Evolutionary conservation across 2,888 invertebrate genomes (phyloP), one percentile per base, ranked within the genome.

Genomic region (Hyles lineata): DNA sequence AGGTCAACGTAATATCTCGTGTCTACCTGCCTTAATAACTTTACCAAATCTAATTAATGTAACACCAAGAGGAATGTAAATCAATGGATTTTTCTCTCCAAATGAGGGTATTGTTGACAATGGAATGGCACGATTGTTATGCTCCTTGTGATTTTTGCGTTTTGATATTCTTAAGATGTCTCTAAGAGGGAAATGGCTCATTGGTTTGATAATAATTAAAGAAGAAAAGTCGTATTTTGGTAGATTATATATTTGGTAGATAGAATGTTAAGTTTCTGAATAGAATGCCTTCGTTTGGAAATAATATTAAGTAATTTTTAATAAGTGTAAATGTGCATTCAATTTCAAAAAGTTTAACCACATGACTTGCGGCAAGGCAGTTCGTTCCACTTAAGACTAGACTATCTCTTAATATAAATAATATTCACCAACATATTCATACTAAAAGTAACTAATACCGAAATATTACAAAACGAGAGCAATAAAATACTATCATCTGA

Each of bases 401-500:
- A 43, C 43, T 43, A 43, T 11, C 43, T 1, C 11, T 43, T 43
- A 43, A 43, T 43, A 6, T 32, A 6, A 43, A 11, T 11, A 43
- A 43, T 43, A 43, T 43, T 43, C 43, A 9, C 43, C 0, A 43
- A 15, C 3, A 43, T 2, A 3, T 43, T 35, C 19, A 15, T n/a
- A n/a, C 19, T 4, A 52, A 19, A 52, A 50, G 50, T 50, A 50
- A 52, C 52, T 3, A 7, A 55, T n/a, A 67, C 21, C 23, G 29
- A 15, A 9, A 11, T 63, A 35, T 63, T 11, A 63, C 63, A 21
- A n/a, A 43, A n/a, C 9, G 7, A 50, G 17, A 50, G 11, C 15
- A 67, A 67, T n/a, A 67, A 67, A 50, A 67, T 7, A 21, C 7
- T 17, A 23, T 21, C 35, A 43, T 50, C 80, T 80, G 77, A 80